These are phyloP conservation scores for Drosophila biarmipes DNA, from an alignment of 1,140 invertebrate species.

Conservation along the genomic window DNA sequence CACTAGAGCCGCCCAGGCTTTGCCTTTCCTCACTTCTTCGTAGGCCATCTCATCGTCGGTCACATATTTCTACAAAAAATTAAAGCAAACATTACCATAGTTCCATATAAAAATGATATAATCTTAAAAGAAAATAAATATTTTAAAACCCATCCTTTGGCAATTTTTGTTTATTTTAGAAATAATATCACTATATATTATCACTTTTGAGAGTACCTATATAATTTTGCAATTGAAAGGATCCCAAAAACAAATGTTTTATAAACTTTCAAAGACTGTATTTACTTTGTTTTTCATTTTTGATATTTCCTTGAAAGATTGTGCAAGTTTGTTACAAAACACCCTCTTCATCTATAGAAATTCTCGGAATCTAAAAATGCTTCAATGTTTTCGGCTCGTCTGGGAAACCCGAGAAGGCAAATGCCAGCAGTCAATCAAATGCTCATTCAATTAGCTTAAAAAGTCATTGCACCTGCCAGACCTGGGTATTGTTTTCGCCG, in stretches of 20 bases:
- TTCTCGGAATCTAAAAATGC: not conserved
- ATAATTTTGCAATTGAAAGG: too few relatives aligned
- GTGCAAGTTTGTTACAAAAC: too few relatives aligned
- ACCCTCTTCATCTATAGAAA: not conserved
- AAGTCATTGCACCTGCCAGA: constrained; percentile 57
- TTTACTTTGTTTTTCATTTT: not conserved
- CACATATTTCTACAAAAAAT: constrained; percentile 84
- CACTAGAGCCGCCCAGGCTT: constrained; percentile 92
- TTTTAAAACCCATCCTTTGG: too few relatives aligned
- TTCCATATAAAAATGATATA: too few relatives aligned
- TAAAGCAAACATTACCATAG: too few relatives aligned
- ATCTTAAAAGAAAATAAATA: too few relatives aligned
- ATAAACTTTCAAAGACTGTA: too few relatives aligned
- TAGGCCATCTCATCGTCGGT: constrained; percentile 87
- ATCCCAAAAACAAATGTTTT: too few relatives aligned
- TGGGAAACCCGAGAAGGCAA: not conserved
- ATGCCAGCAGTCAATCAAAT: constrained; percentile 63
- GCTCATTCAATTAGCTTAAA: constrained; percentile 68
- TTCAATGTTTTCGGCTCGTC: not conserved
- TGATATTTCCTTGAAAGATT: not conserved
- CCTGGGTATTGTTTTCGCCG: constrained; percentile 34
- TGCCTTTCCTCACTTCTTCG: constrained; percentile 89
- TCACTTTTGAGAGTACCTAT: too few relatives aligned
- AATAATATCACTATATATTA: too few relatives aligned
- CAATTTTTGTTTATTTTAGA: too few relatives aligned